These are phyloP conservation scores for Thinocorus orbignyianus DNA, from an alignment of 2,113 vertebrate genomes.

Conservation along the genomic window DNA sequence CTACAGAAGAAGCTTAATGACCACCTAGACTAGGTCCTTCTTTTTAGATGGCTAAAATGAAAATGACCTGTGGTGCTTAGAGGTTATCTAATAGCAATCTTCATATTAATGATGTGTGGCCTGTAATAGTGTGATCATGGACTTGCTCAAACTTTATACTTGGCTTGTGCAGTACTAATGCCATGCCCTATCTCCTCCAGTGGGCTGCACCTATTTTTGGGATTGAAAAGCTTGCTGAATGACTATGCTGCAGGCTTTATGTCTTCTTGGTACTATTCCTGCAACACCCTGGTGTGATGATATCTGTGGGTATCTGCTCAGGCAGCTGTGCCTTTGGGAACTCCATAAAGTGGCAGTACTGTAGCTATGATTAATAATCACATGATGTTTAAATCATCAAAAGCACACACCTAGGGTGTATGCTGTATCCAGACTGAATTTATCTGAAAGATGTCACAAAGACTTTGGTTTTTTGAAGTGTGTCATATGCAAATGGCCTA, in stretches of 20 bases:
- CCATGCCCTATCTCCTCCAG: not conserved
- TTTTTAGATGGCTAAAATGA: not conserved
- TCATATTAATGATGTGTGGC: not conserved
- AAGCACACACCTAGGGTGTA: not conserved
- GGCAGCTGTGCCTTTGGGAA: slow-evolving; percentile 18
- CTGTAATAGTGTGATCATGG: not conserved
- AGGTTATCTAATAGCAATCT: not conserved
- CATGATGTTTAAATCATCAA: not conserved
- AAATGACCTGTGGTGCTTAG: not conserved
- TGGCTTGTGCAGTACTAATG: not conserved
- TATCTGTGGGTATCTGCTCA: slow-evolving; percentile 10
- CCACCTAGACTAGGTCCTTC: not conserved
- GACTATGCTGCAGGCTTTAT: not conserved
- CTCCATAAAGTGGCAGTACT: not conserved
- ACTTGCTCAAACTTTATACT: not conserved
- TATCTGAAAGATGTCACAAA: not conserved
- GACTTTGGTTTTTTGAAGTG: not conserved
- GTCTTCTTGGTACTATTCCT: not conserved
- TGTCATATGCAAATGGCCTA: rapidly evolving
- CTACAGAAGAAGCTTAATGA: not conserved
- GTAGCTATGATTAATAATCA: slow-evolving; percentile 11
- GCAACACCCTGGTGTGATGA: not conserved
- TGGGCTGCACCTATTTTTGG: not conserved
- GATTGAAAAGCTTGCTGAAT: not conserved
- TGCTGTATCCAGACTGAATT: not conserved